Evolutionary conservation across 2,797 vertebrate species (phyloP).

Genomic region (Micropoecilia bifurca): DNA sequence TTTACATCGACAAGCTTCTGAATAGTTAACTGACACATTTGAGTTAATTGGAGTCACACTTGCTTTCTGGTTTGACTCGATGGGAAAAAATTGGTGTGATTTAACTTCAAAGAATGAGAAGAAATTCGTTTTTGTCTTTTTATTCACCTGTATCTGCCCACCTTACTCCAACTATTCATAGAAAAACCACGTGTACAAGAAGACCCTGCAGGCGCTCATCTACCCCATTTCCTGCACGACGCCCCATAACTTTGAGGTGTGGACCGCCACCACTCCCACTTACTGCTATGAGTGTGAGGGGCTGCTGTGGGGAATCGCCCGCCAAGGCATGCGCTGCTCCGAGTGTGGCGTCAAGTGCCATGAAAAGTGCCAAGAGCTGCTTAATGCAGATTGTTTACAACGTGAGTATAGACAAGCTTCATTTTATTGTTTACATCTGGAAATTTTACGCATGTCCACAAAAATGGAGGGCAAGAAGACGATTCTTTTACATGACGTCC

Average conservation of each 20-base stretch:
- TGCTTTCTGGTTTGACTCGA: too few species aligned
- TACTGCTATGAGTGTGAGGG: constrained; percentile 99
- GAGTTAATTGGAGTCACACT: too few species aligned
- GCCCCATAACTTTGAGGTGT: constrained; percentile 97
- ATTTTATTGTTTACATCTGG: too few species aligned
- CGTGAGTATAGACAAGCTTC: constrained; percentile 71
- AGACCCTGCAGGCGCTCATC: constrained; percentile 98
- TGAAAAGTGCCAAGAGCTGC: constrained; percentile 98
- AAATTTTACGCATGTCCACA: too few species aligned
- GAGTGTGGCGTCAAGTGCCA: constrained; percentile 98
- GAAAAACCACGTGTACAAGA: constrained; percentile 99
- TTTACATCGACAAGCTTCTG: too few species aligned
- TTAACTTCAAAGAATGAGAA: too few species aligned
- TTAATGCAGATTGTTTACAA: constrained; percentile 97
- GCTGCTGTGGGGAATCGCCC: constrained; percentile 96
- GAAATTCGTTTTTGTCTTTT: not conserved
- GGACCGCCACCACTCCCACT: constrained; percentile 96
- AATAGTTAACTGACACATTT: too few species aligned
- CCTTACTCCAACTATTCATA: constrained; percentile 55
- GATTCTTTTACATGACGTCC: too few species aligned
- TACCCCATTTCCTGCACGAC: constrained; percentile 99
- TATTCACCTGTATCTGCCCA: not conserved
- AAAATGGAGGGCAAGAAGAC: too few species aligned
- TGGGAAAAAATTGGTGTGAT: too few species aligned
- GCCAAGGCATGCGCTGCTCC: constrained; percentile 96